A percentile compares a stretch with the other conserved stretches of the same genome.
These are phyloP conservation scores for Pipistrellus nathusii DNA, from an alignment of 2,797 vertebrate genomes.

Conservation along the genomic window DNA sequence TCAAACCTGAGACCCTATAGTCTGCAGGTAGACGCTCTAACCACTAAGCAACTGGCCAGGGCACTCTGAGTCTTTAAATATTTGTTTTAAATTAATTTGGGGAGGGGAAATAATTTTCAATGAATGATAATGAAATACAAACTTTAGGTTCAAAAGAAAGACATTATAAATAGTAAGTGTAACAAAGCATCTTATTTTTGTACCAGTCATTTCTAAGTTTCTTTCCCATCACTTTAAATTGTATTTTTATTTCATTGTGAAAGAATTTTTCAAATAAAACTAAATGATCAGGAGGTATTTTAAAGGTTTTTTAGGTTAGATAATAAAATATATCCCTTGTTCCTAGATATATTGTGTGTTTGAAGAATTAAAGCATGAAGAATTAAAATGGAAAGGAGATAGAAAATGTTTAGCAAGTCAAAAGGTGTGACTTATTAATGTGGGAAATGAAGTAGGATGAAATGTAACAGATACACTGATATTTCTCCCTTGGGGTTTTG, in stretches of 20 bases:
- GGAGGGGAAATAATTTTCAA: background rate
- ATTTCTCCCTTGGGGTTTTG: background rate
- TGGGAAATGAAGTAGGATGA: background rate
- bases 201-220: background rate
- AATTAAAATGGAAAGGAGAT: background rate
- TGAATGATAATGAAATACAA: background rate
- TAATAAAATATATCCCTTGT: background rate
- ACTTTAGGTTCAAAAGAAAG: background rate
- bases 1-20: background rate
- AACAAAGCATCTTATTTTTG: background rate
- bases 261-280: background rate
- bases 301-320: background rate
- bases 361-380: background rate
- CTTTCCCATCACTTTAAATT: background rate
- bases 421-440: background rate
- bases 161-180: background rate
- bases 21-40: background rate
- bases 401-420: background rate
- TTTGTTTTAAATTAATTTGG: background rate
- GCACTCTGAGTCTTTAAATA: background rate
- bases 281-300: background rate
- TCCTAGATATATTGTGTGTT: background rate
- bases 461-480: background rate
- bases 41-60: background rate
- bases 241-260: background rate